Evolutionary conservation across 2,888 invertebrate species (phyloP).

Genomic region (Apodemia zela): DNA sequence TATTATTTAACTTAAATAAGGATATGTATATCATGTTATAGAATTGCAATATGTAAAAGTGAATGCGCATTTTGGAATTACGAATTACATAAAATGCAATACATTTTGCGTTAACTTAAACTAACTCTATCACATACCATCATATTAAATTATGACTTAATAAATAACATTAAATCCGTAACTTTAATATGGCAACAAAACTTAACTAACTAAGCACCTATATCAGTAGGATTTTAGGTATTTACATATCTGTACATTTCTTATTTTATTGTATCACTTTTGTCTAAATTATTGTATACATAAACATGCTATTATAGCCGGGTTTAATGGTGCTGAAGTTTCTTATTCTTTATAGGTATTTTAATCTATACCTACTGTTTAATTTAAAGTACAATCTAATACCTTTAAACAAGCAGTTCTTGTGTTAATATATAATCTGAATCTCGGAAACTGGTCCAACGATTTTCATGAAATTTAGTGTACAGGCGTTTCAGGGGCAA

Average conservation of each 20-base stretch:
- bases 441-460: too few relatives aligned
- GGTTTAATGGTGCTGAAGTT: not conserved
- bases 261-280: conserved; percentile 33
- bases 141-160: conserved; percentile 72
- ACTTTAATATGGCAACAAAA: conserved; percentile 80
- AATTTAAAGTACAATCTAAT: too few relatives aligned
- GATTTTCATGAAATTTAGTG: too few relatives aligned
- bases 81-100: conserved; percentile 26
- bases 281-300: conserved; percentile 27
- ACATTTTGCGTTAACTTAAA: conserved; percentile 45
- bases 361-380: too few relatives aligned
- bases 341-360: not conserved
- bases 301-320: not conserved
- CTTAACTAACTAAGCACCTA: conserved; percentile 76
- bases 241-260: conserved; percentile 71
- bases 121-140: conserved; percentile 73
- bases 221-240: conserved; percentile 66
- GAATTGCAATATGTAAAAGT: not conserved
- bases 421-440: too few relatives aligned
- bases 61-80: conserved; percentile 4
- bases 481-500: too few relatives aligned
- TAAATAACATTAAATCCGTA: conserved; percentile 74
- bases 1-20: conserved; percentile 11
- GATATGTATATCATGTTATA: not conserved
- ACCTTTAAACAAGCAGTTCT: too few relatives aligned